Evolutionary conservation across 2,797 vertebrate species (phyloP), one percentile per base, ranked within the genome.

Genomic region (Echiichthys vipera): DNA sequence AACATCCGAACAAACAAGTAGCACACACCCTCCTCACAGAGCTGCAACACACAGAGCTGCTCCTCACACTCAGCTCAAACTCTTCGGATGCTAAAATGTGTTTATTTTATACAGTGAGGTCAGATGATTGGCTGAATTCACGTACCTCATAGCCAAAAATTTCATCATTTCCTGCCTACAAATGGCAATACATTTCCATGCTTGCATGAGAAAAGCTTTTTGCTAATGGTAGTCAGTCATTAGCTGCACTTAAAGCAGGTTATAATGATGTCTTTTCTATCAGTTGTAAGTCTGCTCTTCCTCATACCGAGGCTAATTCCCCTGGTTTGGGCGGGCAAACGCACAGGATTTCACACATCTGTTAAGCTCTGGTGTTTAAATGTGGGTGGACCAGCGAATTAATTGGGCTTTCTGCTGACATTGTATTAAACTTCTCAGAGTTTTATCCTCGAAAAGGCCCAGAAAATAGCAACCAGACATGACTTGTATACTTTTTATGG

Each of bases 1-100:
- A 91, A 90, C 91, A 92, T 92, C 81, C 80, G 47, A 85, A 84
- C 71, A 84, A 88, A 85, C 90, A 87, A 82, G 57, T 34, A 43
- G 69, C 46, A 69, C 83, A 74, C 87, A 69, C 86, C 84, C 87
- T 88, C 63, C 50, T 50, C 71, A 22, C 47, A 85, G 77, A 85
- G 71, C 85, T 80, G 70, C 68, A 83, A 13, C 57, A 40, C 22
- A 56, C 47, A 75, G 70, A 87, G 46, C 76, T 25, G 68, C 39
- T 56, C 47, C 39, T 57, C 49, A 20, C 50, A 6, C 56, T 66
- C 22, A 3, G 6, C 18, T 57, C 40, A 25, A 22, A 51, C 20
- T 46, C 20, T 43, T 51, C 2, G 57, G 15, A 59, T 37, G 27
- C 7, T 34, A 15, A 15, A 27, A 15, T 59, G 2, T 42, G 14